These are phyloP conservation scores for Pantala flavescens DNA, from an alignment of 1,140 invertebrate species.

Conservation along the genomic window DNA sequence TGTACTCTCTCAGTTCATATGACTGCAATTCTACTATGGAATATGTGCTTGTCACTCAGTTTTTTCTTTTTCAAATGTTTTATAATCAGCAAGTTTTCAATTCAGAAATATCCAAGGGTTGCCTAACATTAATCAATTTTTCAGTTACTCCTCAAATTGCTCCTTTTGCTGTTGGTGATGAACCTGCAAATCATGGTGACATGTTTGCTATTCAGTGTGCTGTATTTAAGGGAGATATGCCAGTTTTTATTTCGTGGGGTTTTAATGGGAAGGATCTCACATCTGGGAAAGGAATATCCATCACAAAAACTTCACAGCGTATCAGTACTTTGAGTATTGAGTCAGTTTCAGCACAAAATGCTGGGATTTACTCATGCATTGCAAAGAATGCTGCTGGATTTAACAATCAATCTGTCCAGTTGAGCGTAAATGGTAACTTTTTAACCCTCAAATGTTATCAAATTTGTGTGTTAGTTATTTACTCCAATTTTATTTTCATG, in stretches of 20 bases:
- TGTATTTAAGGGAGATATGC: conserved; percentile 24
- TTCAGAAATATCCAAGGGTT: too few species aligned
- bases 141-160: conserved; percentile 23
- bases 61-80: too few species aligned
- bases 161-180: conserved; percentile 21
- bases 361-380: conserved; percentile 65
- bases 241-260: conserved; percentile 23
- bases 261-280: conserved; percentile 16
- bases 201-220: conserved; percentile 22
- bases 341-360: conserved; percentile 56
- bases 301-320: conserved; percentile 36
- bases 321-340: conserved; percentile 57
- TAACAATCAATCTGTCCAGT: conserved; percentile 50
- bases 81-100: too few species aligned
- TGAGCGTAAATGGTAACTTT: conserved; percentile 37
- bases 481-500: too few species aligned
- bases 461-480: too few species aligned
- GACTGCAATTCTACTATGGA: too few species aligned
- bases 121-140: neutral
- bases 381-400: conserved; percentile 63
- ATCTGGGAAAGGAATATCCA: conserved; percentile 15
- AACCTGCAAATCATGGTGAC: conserved; percentile 22
- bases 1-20: too few species aligned
- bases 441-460: neutral
- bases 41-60: too few species aligned